These are phyloP conservation scores for Tachyglossus aculeatus DNA, from an alignment of 2,797 vertebrate genomes.

Conservation along the genomic window DNA sequence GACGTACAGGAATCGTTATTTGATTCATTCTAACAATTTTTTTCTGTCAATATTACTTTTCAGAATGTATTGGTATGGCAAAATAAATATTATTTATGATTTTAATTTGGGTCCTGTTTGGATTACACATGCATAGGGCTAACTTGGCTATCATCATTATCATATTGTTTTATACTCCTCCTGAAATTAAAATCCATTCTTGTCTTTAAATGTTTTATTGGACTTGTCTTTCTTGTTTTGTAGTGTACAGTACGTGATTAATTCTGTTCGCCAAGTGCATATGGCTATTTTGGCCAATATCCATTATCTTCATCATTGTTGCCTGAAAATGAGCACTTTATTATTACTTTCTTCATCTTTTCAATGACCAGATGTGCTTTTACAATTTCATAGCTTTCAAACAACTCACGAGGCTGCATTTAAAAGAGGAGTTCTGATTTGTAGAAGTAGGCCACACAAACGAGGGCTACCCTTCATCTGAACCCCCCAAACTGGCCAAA, in stretches of 20 bases:
- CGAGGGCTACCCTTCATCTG: not conserved
- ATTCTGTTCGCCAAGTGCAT: conserved; percentile 72
- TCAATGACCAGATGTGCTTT: conserved; percentile 74
- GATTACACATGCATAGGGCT: conserved; percentile 53
- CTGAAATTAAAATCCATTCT: conserved; percentile 75
- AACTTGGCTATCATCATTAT: conserved; percentile 66
- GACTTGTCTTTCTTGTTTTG: conserved; percentile 65
- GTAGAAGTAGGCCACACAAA: conserved; percentile 30
- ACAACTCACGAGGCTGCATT: conserved; percentile 44
- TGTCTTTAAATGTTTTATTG: conserved; percentile 67
- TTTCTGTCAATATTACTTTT: conserved; percentile 69
- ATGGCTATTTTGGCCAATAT: conserved; percentile 71
- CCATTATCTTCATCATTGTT: conserved; percentile 68
- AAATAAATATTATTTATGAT: conserved; percentile 75
- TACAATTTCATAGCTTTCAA: conserved; percentile 47
- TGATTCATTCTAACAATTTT: conserved; percentile 69
- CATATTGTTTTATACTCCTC: conserved; percentile 68
- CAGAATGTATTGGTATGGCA: conserved; percentile 52
- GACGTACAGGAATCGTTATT: conserved; percentile 28
- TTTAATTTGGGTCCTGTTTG: conserved; percentile 73
- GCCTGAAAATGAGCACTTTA: conserved; percentile 70
- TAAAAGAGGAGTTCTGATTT: conserved; percentile 8
- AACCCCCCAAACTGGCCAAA: not conserved
- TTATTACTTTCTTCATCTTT: conserved; percentile 70
- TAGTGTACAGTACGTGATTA: conserved; percentile 54